These are phyloP conservation scores for Hemithea aestivaria DNA, from an alignment of 2,888 invertebrate genomes.

Conservation along the genomic window DNA sequence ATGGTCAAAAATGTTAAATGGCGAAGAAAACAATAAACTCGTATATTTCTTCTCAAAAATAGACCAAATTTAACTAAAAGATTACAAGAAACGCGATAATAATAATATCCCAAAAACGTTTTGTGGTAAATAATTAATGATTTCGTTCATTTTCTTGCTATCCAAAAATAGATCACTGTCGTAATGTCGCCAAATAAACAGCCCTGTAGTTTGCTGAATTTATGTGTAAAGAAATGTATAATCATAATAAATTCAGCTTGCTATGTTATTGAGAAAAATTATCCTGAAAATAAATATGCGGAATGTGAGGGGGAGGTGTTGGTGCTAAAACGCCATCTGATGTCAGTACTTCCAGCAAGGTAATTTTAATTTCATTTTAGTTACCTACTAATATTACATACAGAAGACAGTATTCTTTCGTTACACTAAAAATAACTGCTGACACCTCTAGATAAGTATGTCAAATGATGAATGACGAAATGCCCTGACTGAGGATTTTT, in stretches of 20 bases:
- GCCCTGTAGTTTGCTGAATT: constrained; percentile 61
- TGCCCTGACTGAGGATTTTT: too few relatives aligned
- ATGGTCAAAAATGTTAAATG: too few relatives aligned
- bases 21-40: too few relatives aligned
- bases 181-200: constrained; percentile 70
- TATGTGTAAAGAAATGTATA: constrained; percentile 63
- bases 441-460: neutral
- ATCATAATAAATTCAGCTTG: constrained; percentile 65
- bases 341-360: constrained; percentile 67
- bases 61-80: too few relatives aligned
- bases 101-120: neutral
- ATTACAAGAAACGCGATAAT: too few relatives aligned
- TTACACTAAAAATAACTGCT: neutral
- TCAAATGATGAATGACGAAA: neutral
- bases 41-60: too few relatives aligned
- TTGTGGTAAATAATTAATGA: neutral
- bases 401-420: neutral
- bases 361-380: too few relatives aligned
- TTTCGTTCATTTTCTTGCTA: neutral
- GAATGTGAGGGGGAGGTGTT: constrained; percentile 58
- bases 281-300: constrained; percentile 54
- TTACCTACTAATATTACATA: too few relatives aligned
- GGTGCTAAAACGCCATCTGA: constrained; percentile 54
- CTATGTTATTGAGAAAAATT: constrained; percentile 62
- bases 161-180: neutral